Evolutionary conservation across 2,888 invertebrate species (phyloP), one percentile per base, ranked within the genome.

Genomic region (Apotomis turbidana): DNA sequence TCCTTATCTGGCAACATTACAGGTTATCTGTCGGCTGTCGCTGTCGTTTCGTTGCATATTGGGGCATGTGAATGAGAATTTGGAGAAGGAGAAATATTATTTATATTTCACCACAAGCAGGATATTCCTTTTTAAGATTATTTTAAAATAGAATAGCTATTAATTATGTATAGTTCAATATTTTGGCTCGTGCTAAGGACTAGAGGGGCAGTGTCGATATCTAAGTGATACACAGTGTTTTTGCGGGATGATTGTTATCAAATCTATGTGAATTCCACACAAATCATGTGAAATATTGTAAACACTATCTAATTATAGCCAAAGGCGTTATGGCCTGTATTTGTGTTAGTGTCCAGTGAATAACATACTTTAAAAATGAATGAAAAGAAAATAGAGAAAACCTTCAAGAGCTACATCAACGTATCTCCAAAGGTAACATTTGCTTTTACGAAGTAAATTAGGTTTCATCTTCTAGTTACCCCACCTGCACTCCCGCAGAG

Each of bases 341-440:
- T 68, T 36, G 55, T 71, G 49, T 71, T 8, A 54, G 60, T 71
- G 55, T 6, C 8, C 44, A 62, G 57, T 71, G 61, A 71, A 57
- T 36, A 57, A 58, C 51, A 51, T 13, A 60, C 41, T 38, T 51
- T 67, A 85, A 93, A 87, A 89, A 94, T 94, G 94, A 93, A 93
- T 85, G 94, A 94, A 80, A 93, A 92, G 87, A 93, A 92, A 84
- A 80, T 93, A 76, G 90, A 90, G 74, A 91, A 93, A 79, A 94
- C 93, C 85, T 94, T 94, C 85, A 94, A 91, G 85, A 94, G 94
- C 83, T 94, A 94, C 87, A 90, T 94, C 81, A 91, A 91, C 80
- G 90, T 90, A 78, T 86, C 90, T 74, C 85, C 90, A 71, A 81
- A 87, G 88, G 93, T 93, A 83, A 87, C 74, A 76, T 74, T 68